phyloP scores from a whole-genome alignment of 2,797 vertebrate genomes.

The Sibirionetta formosa region DNA sequence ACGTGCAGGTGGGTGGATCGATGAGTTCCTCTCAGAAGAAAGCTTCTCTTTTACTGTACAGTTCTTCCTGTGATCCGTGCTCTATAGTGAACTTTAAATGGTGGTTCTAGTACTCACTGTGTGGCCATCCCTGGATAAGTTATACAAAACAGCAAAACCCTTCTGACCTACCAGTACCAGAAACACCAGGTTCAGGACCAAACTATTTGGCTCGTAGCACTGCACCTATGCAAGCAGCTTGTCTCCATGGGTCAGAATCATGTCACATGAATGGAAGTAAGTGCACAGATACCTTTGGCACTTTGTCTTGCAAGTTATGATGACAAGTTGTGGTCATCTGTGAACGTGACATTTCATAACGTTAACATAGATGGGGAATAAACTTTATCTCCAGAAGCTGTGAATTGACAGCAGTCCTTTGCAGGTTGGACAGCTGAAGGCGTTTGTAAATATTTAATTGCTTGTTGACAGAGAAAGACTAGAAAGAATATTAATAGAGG shows the following conservation, averaged over 20 bases:
- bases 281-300: neutral
- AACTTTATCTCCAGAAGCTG: neutral
- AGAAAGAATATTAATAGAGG: neutral
- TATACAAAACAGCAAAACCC: neutral
- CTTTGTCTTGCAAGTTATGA: accelerated
- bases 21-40: neutral
- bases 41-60: neutral
- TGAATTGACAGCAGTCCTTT: neutral
- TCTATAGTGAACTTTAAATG: neutral
- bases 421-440: neutral
- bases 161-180: neutral
- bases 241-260: accelerated
- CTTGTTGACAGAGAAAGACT: neutral
- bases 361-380: accelerated
- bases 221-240: accelerated
- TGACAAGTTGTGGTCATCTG: accelerated
- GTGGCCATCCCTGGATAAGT: neutral
- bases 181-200: neutral
- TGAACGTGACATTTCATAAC: neutral
- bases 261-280: accelerated
- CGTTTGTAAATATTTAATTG: neutral
- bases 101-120: neutral
- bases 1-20: accelerated
- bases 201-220: neutral
- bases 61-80: neutral